These are phyloP conservation scores for Pentalonia nigronervosa DNA, from an alignment of 1,140 invertebrate genomes.

Conservation along the genomic window DNA sequence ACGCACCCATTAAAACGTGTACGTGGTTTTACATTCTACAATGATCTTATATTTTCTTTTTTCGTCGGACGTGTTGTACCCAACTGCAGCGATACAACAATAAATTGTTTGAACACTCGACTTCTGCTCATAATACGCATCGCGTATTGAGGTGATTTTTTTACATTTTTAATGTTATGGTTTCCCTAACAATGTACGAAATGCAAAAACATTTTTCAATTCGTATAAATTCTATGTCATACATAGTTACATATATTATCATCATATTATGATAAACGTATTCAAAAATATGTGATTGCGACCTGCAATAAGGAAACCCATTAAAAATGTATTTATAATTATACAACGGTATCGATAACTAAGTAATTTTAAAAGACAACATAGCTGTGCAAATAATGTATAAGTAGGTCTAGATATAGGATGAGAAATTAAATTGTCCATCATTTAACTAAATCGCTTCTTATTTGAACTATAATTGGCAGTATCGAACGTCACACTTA, in stretches of 20 bases:
- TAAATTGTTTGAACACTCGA: not conserved
- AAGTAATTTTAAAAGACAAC: not conserved
- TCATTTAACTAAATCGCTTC: not conserved
- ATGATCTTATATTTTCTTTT: not conserved
- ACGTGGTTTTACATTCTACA: not conserved
- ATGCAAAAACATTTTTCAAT: not conserved
- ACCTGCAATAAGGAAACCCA: not conserved
- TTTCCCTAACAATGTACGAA: not conserved
- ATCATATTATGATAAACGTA: not conserved
- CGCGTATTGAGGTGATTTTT: not conserved
- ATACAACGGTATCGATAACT: not conserved
- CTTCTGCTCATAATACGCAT: not conserved
- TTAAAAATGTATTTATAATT: not conserved
- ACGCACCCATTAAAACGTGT: not conserved
- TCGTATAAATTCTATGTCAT: not conserved
- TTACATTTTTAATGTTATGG: not conserved
- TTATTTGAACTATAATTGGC: constrained; percentile 3
- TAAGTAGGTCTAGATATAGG: not conserved
- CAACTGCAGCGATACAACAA: not conserved
- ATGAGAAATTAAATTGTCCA: not conserved
- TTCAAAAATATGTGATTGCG: not conserved
- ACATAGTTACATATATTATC: not conserved
- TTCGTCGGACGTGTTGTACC: not conserved
- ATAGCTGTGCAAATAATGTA: too few relatives aligned
- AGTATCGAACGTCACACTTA: not conserved